Evolutionary conservation across 37 sponge, comb jelly and placozoan species (phyloP), one percentile per base, ranked within the genome.

Genomic region (Agelas oroides): DNA sequence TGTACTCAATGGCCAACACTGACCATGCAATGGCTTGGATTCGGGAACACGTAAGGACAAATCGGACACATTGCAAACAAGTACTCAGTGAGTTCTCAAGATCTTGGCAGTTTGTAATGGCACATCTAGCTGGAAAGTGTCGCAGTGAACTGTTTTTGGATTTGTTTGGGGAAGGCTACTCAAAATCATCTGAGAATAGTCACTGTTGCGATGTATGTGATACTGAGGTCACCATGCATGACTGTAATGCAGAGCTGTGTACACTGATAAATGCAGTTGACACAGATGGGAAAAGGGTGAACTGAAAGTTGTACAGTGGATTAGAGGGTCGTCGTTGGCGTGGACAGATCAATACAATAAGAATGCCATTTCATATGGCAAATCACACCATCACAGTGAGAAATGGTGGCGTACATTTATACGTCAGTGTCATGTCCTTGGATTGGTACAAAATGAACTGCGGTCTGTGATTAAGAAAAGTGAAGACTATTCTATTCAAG

Each of bases 341-440:
- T 75, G 76, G 76, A 75, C 76, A 11, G 28, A 75, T 58, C 16
- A 28, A 19, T 25, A 53, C 31, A 53, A 73, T 53, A 73, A 73
- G 53, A 13, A 6, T 30, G 16, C 27, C 57, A 46, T 73, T 14
- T 73, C 75, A 73, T 73, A 73, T 53, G 75, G 75, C 16, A 73
- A 73, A 24, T 14, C 55, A 27, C 18, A 18, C 18, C 17, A 18
- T 61, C 53, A 38, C 53, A 46, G 53, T 46, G 53, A 52, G 37
- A 46, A 46, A 21, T 72, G 18, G 46, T 72, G 73, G 53, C 46
- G 53, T 2, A 5, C 21, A 27, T 72, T 72, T 24, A 72, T 72
- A n/a, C 21, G 73, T 40, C 23, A 72, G 53, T 72, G 73, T 28
- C 73, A 72, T 72, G 73, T 70, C 40, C 77, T 59, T 33, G 59